Conservation (phyloP, 1,140 invertebrate species). For the Cydia fagiglandana region DNA sequence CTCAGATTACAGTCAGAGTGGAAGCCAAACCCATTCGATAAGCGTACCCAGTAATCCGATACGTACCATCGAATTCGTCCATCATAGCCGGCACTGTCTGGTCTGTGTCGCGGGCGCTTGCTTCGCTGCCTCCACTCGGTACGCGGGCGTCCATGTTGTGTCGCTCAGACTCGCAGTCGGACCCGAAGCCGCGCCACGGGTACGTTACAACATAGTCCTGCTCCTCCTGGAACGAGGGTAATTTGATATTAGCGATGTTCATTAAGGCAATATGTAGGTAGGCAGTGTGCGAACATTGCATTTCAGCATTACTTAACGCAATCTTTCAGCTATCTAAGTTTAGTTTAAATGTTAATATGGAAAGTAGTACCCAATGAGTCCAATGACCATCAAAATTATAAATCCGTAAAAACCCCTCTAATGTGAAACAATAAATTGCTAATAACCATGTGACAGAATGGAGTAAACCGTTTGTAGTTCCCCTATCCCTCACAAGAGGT, state of each 20-base stretch:
- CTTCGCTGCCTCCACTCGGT: slow-evolving; percentile 29
- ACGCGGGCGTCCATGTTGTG: slow-evolving; percentile 51
- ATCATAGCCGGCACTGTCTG: slow-evolving; percentile 61
- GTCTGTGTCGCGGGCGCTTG: slow-evolving; percentile 39
- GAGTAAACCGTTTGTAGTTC: neutral
- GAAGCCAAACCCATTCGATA: slow-evolving; percentile 48
- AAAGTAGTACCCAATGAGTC: too few species aligned
- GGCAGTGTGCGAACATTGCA: too few species aligned
- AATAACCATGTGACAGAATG: neutral
- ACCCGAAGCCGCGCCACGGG: slow-evolving; percentile 66
- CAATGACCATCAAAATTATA: too few species aligned
- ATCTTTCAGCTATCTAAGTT: too few species aligned
- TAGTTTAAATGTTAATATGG: too few species aligned
- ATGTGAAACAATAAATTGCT: neutral
- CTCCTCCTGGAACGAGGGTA: slow-evolving; percentile 59
- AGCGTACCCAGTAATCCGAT: neutral
- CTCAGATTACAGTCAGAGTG: slow-evolving; percentile 41
- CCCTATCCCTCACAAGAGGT: neutral
- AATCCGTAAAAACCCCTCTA: neutral
- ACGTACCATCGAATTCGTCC: slow-evolving; percentile 61
- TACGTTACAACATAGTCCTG: slow-evolving; percentile 67
- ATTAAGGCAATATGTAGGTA: too few species aligned
- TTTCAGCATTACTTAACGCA: too few species aligned
- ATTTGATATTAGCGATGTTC: neutral
- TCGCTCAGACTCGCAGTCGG: slow-evolving; percentile 63